Conservation (phyloP, 1,140 invertebrate genomes). For the Magallana angulata region DNA sequence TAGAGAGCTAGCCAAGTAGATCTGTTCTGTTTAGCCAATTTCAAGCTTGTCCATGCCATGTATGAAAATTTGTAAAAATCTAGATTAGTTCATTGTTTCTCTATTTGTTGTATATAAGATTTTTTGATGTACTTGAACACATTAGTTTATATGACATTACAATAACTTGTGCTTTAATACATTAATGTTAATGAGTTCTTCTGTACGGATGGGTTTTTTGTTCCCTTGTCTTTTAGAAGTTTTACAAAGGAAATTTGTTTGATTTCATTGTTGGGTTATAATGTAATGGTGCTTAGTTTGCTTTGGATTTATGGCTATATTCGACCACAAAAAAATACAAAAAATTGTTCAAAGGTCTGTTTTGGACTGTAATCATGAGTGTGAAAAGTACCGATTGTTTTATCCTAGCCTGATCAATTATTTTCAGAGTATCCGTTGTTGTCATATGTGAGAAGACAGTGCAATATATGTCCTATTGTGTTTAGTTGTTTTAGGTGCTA, state of each 20-base stretch:
- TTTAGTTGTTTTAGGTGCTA: constrained; percentile 33
- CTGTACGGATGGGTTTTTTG: neutral
- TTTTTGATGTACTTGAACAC: neutral
- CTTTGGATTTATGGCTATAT: constrained; percentile 14
- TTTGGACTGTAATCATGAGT: neutral
- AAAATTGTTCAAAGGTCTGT: neutral
- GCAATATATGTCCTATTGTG: neutral
- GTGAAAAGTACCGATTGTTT: neutral
- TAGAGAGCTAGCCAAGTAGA: neutral
- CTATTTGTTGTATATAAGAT: neutral
- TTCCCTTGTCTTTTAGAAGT: neutral
- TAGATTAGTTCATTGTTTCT: neutral
- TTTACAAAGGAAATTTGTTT: neutral
- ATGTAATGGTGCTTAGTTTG: neutral
- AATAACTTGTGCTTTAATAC: neutral
- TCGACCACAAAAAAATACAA: neutral
- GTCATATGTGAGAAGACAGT: constrained; percentile 28
- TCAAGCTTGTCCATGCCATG: neutral
- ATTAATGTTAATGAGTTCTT: neutral
- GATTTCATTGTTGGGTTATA: neutral
- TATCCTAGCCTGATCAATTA: constrained; percentile 19
- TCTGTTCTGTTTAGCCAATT: neutral
- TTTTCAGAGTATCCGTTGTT: neutral
- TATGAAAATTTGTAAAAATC: neutral
- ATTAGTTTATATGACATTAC: neutral